Conservation (phyloP, 2,113 vertebrate species). For the Gallinago jamesoni region DNA sequence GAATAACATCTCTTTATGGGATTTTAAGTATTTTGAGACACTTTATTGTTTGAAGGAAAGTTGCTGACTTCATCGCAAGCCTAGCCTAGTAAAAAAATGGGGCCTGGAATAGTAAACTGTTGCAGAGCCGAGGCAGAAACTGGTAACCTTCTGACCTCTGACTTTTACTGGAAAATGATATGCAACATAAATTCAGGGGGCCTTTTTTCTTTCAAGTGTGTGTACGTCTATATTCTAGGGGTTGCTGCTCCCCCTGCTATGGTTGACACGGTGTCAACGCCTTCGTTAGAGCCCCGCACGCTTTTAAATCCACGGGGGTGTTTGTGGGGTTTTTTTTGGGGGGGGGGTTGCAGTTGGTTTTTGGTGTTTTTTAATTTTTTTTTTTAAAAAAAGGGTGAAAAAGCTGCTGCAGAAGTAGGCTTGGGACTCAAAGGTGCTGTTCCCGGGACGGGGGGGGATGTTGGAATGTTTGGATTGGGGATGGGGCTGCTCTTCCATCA, state of each 20-base stretch:
- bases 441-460: not conserved
- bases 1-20: constrained; percentile 55
- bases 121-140: constrained; percentile 74
- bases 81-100: constrained; percentile 73
- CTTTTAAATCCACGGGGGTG: not conserved
- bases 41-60: constrained; percentile 73
- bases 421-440: not conserved
- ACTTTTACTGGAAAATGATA: constrained; percentile 80
- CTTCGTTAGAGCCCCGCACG: constrained; percentile 21
- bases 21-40: constrained; percentile 70
- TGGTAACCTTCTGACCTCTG: constrained; percentile 78
- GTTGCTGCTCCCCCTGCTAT: not conserved
- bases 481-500: not conserved
- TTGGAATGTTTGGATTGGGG: not conserved
- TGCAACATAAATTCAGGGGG: constrained; percentile 76
- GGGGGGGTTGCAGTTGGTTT: no score
- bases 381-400: not conserved
- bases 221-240: not conserved
- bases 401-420: not conserved
- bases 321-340: not conserved
- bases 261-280: constrained; percentile 36
- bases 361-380: not conserved
- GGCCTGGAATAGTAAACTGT: constrained; percentile 73
- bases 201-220: constrained; percentile 72
- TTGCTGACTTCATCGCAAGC: constrained; percentile 77